Evolutionary conservation across 2,113 vertebrate species (phyloP), one percentile per base, ranked within the genome.

Genomic region (Hippocampus comes): DNA sequence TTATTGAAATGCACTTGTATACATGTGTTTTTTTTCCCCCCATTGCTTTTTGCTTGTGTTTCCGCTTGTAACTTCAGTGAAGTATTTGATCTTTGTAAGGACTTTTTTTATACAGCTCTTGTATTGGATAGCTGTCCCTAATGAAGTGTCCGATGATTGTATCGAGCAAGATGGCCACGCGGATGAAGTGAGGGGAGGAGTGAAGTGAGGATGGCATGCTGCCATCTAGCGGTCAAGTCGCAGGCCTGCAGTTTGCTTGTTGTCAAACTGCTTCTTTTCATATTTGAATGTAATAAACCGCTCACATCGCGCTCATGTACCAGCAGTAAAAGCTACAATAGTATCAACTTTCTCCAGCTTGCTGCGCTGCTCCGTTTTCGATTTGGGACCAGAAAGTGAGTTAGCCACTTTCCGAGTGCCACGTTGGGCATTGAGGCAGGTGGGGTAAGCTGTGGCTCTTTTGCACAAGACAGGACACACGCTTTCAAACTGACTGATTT

Each of bases 141-240:
- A 42, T 43, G 21, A 43, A 65, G 63, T 65, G 63, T 23, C 41
- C 63, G 42, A n/a, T 43, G 11, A 25, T 43, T 65, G 41, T 23
- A 25, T 25, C n/a, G 11, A 4, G 55, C 55, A n/a, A 23, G 53
- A 21, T 9, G 53, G 53, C 53, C n/a, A n/a, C 14, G 38, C 27
- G 38, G 14, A 20, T 5, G 41, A 21, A 53, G 23, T 46, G n/a
- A 63, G 63, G 4, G 17, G 18, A 64, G 48, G 42, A 75, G 87
- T 48, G 70, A 5, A 84, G n/a, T n/a, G n/a, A n/a, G n/a, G n/a
- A n/a, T n/a, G n/a, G n/a, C n/a, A 41, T 89, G 84, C 86, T 86
- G 86, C 87, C 87, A 88, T 81, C 89, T 90, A 89, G 86, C 80
- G 80, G 76, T 34, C 56, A 11, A 68, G 12, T 3, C 0, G 10